Conservation (phyloP, 2,888 invertebrate species). For the Ceraclea dissimilis region DNA sequence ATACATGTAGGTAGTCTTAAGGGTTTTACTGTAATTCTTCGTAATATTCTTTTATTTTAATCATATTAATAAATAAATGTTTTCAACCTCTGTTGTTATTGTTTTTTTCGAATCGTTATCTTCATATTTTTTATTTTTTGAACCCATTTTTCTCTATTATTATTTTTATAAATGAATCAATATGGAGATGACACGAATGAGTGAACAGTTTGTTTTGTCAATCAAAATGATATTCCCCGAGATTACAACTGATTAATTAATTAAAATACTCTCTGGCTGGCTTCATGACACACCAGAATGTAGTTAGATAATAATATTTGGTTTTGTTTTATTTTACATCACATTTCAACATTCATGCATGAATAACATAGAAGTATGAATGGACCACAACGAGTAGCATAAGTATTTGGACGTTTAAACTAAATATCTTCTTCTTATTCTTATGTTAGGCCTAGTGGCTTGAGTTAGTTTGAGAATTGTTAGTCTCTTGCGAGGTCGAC, state of each 20-base stretch:
- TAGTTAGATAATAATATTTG: not conserved
- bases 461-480: no score
- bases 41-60: no score
- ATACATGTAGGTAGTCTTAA: no score
- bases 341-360: no score
- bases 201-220: not conserved
- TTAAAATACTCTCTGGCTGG: not conserved
- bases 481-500: no score
- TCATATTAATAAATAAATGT: no score
- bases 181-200: not conserved
- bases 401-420: no score
- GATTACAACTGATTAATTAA: conserved; percentile 1
- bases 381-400: no score
- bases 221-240: not conserved
- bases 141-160: not conserved
- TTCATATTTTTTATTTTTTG: not conserved
- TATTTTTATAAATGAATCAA: not conserved
- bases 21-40: no score
- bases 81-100: not conserved
- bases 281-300: not conserved
- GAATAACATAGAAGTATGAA: no score
- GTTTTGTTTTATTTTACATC: not conserved
- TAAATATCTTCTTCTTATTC: no score
- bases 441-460: no score
- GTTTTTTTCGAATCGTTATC: not conserved